Percentiles rank a stretch among this genome's conserved stretches.
Evolutionary conservation across 53 echinoderm and acorn worm species (phyloP).

Genomic region (Glandiceps talaboti): DNA sequence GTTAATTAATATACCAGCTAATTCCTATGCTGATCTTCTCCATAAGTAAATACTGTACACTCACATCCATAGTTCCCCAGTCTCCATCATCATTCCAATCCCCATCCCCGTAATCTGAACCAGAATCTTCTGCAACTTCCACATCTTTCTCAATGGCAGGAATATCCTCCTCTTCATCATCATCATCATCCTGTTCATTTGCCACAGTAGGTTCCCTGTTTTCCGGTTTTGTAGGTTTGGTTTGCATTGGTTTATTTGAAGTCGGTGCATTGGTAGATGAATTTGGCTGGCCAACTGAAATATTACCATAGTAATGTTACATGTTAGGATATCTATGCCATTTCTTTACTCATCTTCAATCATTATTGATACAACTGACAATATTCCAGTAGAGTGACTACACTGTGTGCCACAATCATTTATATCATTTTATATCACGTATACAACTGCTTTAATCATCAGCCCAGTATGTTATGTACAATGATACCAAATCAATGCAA

Average conservation of each 20-base stretch:
- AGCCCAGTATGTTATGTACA: no score
- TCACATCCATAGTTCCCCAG: constrained; percentile 78
- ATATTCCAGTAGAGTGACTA: not conserved
- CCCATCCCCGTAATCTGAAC: constrained; percentile 21
- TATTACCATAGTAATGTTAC: no score
- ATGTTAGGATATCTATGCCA: no score
- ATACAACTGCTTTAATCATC: no score
- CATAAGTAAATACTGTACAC: not conserved
- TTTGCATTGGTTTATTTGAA: not conserved
- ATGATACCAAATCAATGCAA: no score
- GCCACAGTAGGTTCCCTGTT: not conserved
- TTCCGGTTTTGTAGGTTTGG: not conserved
- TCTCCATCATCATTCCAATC: constrained; percentile 61
- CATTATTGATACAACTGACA: not conserved
- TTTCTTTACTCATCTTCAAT: no score
- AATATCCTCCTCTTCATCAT: constrained; percentile 6
- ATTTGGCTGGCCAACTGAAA: not conserved
- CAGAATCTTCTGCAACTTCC: constrained; percentile 30
- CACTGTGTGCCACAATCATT: not conserved
- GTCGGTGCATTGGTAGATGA: constrained; percentile 4
- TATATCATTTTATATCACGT: not conserved
- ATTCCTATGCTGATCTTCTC: no score
- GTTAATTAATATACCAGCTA: no score
- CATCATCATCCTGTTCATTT: constrained; percentile 13
- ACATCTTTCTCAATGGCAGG: constrained; percentile 45